These are phyloP conservation scores for Cathartes aura DNA, from an alignment of 2,113 vertebrate species.

Conservation along the genomic window DNA sequence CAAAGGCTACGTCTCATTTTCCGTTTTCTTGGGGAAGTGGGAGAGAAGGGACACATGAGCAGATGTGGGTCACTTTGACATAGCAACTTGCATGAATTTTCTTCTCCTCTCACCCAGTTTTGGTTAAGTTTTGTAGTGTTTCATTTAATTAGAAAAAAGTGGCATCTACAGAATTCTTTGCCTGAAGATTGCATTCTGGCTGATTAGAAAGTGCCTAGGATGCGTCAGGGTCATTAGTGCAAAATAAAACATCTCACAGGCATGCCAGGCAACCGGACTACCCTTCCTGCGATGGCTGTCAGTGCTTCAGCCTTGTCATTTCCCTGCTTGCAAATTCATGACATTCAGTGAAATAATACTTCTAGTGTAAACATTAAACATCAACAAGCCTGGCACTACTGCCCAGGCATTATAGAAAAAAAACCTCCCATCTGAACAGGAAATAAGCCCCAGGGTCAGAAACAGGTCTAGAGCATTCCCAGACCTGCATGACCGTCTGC, in stretches of 20 bases:
- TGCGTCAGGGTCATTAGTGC: slow-evolving; percentile 5
- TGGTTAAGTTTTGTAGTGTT: neutral
- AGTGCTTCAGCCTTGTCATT: slow-evolving; percentile 34
- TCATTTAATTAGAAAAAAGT: neutral
- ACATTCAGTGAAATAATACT: slow-evolving; percentile 52
- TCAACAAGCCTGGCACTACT: slow-evolving; percentile 23
- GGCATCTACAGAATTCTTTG: neutral
- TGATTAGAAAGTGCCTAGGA: slow-evolving; percentile 18
- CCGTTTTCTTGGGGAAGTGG: neutral
- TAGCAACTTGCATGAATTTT: neutral
- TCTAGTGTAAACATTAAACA: slow-evolving; percentile 47
- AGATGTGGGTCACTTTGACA: neutral
- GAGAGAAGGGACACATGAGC: neutral
- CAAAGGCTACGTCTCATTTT: neutral
- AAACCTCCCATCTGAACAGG: neutral
- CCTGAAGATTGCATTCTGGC: neutral
- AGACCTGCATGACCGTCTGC: slow-evolving; percentile 39
- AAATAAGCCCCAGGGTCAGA: slow-evolving; percentile 45
- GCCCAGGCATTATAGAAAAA: neutral
- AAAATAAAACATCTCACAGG: slow-evolving; percentile 43
- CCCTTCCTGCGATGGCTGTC: slow-evolving; percentile 13
- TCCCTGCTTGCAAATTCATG: slow-evolving; percentile 29
- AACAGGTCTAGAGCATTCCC: slow-evolving; percentile 29
- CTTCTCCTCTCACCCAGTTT: neutral
- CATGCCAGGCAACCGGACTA: slow-evolving; percentile 28